Conservation (phyloP, 2,797 vertebrate species). For the Tarsius wallacei region DNA sequence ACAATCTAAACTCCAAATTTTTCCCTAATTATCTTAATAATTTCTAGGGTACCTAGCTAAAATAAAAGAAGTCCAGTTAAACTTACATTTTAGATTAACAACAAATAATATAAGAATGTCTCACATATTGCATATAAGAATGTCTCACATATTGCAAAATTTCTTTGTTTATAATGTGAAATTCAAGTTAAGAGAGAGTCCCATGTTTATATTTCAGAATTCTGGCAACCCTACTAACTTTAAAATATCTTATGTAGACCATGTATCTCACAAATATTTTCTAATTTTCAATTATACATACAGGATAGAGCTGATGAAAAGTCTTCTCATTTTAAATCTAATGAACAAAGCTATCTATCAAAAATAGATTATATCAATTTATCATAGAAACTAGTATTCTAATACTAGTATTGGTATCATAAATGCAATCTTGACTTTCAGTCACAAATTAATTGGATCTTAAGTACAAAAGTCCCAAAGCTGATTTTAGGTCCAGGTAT, state of each 20-base stretch:
- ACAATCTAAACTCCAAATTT: background rate
- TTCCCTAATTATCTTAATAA: background rate
- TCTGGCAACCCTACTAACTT: background rate
- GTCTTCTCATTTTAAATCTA: background rate
- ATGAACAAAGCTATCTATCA: background rate
- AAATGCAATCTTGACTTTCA: background rate
- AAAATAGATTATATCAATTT: background rate
- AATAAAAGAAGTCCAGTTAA: background rate
- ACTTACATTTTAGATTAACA: slow-evolving; percentile 48
- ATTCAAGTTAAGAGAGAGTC: slow-evolving; percentile 29
- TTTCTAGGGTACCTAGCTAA: background rate
- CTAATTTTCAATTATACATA: slow-evolving; percentile 39
- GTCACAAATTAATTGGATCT: background rate
- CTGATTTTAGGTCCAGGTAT: background rate
- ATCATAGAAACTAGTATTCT: background rate
- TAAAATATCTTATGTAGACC: background rate
- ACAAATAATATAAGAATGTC: background rate
- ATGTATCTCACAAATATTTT: background rate
- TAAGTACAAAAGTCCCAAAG: background rate
- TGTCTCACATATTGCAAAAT: background rate
- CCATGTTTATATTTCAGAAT: slow-evolving; percentile 25
- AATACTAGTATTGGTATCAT: background rate
- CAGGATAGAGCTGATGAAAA: background rate
- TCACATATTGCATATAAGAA: background rate
- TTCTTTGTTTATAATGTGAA: slow-evolving; percentile 48